These are phyloP conservation scores for Lutjanus campechanus DNA, from an alignment of 2,797 vertebrate species.

Conservation along the genomic window DNA sequence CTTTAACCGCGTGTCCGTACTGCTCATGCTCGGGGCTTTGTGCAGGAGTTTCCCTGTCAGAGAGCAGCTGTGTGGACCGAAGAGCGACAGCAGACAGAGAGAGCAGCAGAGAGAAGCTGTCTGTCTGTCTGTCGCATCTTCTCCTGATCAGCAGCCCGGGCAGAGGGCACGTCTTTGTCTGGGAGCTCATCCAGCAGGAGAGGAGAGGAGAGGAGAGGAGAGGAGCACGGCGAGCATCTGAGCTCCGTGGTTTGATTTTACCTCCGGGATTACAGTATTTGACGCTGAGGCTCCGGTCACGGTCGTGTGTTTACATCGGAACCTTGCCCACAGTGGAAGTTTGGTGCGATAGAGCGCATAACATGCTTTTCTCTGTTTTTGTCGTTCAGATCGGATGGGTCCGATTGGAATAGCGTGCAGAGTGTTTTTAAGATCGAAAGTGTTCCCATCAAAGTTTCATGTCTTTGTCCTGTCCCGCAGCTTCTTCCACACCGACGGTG, in stretches of 20 bases:
- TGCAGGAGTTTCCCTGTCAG: slow-evolving; percentile 60
- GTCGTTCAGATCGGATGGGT: neutral
- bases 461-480: slow-evolving; percentile 19
- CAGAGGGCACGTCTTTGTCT: slow-evolving; percentile 56
- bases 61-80: slow-evolving; percentile 60
- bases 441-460: slow-evolving; percentile 50
- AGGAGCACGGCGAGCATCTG: neutral
- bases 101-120: slow-evolving; percentile 8
- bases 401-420: neutral
- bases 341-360: slow-evolving; percentile 26
- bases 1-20: slow-evolving; percentile 70
- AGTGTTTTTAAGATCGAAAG: neutral
- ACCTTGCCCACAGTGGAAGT: slow-evolving; percentile 50
- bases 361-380: neutral
- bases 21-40: slow-evolving; percentile 74
- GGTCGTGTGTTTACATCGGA: slow-evolving; percentile 58
- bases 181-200: slow-evolving; percentile 6
- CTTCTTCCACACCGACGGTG: slow-evolving; percentile 12
- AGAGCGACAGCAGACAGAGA: slow-evolving; percentile 2
- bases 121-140: slow-evolving; percentile 42
- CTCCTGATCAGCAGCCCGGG: neutral
- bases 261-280: slow-evolving; percentile 29
- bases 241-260: slow-evolving; percentile 7
- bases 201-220: neutral
- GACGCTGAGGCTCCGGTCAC: slow-evolving; percentile 4